A percentile compares a stretch with the other conserved stretches of the same genome.
Evolutionary conservation across 30 jellyfish, hydroid and myxozoan genomes (phyloP).

Genomic region (Phacellophora camtschatica): DNA sequence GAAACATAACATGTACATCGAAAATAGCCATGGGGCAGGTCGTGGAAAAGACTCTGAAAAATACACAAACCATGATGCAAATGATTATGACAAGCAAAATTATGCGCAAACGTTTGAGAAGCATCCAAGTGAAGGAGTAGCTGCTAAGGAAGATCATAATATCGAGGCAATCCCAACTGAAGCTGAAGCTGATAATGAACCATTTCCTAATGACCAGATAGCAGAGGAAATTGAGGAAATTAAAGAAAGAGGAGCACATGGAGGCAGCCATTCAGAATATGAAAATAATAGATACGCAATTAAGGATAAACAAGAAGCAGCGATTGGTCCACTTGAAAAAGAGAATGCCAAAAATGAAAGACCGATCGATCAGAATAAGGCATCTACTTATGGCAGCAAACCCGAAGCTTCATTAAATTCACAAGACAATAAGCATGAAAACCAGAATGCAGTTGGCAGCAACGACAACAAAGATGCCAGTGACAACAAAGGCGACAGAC

Average conservation of each 20-base stretch:
- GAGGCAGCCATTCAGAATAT: neutral
- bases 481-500: neutral
- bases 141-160: neutral
- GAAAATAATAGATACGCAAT: neutral
- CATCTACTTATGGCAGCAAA: neutral
- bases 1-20: no score
- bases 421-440: neutral
- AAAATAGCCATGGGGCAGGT: no score
- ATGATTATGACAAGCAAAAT: neutral
- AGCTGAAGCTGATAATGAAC: slow-evolving; percentile 84
- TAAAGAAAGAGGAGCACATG: neutral
- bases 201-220: slow-evolving; percentile 42
- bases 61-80: neutral
- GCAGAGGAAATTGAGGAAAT: neutral
- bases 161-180: slow-evolving; percentile 55
- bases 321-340: neutral
- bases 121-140: neutral
- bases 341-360: neutral
- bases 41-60: neutral
- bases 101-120: neutral
- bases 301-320: neutral
- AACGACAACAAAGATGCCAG: neutral
- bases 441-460: neutral
- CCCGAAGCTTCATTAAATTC: slow-evolving; percentile 4
- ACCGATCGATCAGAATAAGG: neutral